These are phyloP conservation scores for Gadus chalcogrammus DNA, from an alignment of 2,113 vertebrate species.

Conservation along the genomic window DNA sequence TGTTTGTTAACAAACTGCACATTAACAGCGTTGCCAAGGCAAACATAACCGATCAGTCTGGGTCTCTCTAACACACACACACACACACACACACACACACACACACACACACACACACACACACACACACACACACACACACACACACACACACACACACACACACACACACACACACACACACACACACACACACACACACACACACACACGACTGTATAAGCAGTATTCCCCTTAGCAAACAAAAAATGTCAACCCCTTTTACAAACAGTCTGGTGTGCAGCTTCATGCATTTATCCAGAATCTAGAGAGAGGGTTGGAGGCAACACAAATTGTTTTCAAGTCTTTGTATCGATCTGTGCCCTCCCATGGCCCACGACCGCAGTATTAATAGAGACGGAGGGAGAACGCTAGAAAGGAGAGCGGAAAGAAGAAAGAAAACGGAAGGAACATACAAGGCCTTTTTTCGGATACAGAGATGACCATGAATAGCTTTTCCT, in stretches of 20 bases:
- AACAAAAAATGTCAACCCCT: background rate
- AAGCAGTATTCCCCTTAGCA: background rate
- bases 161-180: background rate
- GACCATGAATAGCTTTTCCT: background rate
- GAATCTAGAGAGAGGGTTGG: background rate
- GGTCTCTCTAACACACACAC: background rate
- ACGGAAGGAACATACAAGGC: background rate
- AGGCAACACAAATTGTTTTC: background rate
- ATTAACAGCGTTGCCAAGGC: no score
- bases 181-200: background rate
- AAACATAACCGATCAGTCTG: background rate
- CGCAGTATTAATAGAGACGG: background rate
- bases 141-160: background rate
- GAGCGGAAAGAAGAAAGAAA: background rate
- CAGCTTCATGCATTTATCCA: background rate
- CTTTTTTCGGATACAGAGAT: no score
- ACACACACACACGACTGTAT: background rate
- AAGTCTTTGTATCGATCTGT: background rate
- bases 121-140: background rate
- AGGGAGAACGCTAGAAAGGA: background rate
- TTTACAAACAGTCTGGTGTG: background rate
- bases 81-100: background rate
- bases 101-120: background rate
- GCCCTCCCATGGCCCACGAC: background rate
- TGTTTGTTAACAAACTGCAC: no score